Evolutionary conservation across 1,140 invertebrate genomes (phyloP).

Genomic region (Ruditapes philippinarum): DNA sequence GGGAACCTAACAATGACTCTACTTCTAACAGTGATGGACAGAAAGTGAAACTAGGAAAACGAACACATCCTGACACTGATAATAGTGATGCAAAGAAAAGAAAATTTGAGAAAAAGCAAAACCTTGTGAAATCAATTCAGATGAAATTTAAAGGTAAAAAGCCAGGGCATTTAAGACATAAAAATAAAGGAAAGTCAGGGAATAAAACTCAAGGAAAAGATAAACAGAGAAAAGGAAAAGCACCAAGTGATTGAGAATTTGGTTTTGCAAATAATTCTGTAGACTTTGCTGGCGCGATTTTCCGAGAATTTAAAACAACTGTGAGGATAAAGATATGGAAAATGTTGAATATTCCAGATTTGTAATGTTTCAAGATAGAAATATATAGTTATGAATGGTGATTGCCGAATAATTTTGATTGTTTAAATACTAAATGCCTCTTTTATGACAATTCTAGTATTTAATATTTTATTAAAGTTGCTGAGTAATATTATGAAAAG

Average conservation of each 20-base stretch:
- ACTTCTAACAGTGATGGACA: neutral
- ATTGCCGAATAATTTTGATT: too few relatives aligned
- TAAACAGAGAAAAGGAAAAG: neutral
- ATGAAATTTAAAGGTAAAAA: constrained; percentile 32
- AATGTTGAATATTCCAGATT: too few relatives aligned
- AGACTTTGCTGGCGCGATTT: too few relatives aligned
- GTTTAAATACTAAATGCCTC: too few relatives aligned
- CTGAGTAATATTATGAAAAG: too few relatives aligned
- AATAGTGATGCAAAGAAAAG: neutral
- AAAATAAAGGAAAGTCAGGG: neutral
- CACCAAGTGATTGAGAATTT: neutral
- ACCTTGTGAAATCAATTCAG: neutral
- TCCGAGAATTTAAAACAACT: too few relatives aligned
- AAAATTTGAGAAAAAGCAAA: constrained; percentile 17
- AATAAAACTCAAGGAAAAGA: neutral
- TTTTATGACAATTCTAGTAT: too few relatives aligned
- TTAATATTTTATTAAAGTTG: too few relatives aligned
- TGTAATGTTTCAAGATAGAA: too few relatives aligned
- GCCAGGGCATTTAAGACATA: neutral
- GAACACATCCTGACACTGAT: neutral
- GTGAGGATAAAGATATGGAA: too few relatives aligned
- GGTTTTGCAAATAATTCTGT: too few relatives aligned
- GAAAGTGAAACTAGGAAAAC: neutral
- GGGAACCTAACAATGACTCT: neutral
- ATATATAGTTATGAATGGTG: too few relatives aligned